A percentile compares a stretch with the other conserved stretches of the same genome.
These are phyloP conservation scores for Nesospiza acunhae DNA, from an alignment of 2,113 vertebrate species.

Conservation along the genomic window DNA sequence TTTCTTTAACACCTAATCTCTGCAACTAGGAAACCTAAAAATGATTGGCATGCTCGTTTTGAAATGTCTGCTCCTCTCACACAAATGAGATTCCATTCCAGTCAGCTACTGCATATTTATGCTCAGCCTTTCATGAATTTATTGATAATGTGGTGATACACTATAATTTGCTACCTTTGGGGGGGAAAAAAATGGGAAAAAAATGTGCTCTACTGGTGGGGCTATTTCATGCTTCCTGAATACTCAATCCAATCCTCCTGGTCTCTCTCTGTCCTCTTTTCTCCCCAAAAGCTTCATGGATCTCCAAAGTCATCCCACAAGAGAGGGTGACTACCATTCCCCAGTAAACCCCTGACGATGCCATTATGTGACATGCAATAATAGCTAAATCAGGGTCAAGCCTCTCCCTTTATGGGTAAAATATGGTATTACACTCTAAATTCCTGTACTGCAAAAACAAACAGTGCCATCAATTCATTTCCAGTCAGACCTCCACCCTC, in stretches of 20 bases:
- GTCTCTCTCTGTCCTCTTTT: constrained; percentile 68
- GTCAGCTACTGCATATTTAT: constrained; percentile 61
- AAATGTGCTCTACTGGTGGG: constrained; percentile 34
- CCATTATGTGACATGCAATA: background rate
- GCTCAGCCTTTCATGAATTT: constrained; percentile 52
- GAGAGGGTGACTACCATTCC: background rate
- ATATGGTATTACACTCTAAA: constrained; percentile 48
- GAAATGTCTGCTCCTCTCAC: constrained; percentile 22
- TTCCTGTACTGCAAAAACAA: constrained; percentile 65
- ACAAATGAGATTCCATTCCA: constrained; percentile 73
- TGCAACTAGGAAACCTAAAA: constrained; percentile 18
- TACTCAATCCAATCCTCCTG: constrained; percentile 64
- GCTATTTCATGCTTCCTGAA: constrained; percentile 11
- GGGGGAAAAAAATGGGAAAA: background rate
- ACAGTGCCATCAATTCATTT: constrained; percentile 57
- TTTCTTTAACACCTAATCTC: background rate
- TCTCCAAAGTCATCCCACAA: constrained; percentile 25
- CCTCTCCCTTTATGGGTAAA: constrained; percentile 35
- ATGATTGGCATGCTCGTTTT: constrained; percentile 15
- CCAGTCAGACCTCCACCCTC: constrained; percentile 55
- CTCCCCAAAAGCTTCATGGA: constrained; percentile 27
- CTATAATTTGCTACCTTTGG: constrained; percentile 11
- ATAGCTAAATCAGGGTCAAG: background rate
- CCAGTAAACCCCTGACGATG: background rate
- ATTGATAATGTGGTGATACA: background rate